Evolutionary conservation across 2,113 vertebrate species (phyloP), one percentile per base, ranked within the genome.

Genomic region (Stegastes partitus): DNA sequence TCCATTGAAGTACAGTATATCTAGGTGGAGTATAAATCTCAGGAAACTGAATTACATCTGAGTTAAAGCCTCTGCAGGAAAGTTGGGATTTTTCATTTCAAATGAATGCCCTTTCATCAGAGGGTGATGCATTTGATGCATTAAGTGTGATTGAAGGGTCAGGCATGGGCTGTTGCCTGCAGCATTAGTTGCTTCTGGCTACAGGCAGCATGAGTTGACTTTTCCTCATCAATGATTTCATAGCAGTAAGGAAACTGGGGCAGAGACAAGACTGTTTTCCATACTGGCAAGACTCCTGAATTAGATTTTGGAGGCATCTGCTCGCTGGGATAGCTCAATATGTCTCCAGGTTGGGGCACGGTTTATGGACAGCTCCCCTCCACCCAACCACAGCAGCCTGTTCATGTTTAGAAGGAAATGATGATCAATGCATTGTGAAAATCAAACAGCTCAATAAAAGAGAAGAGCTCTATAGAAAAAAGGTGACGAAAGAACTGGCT

Each of bases 231-330:
- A 87, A 79, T 75, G 77, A 84, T 72, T 89, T 83, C 74, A 68
- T 73, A 76, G 74, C 70, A 69, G 66, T 49, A 63, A 77, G 53
- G 58, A 85, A 89, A 90, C 69, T 84, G 81, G 77, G 77, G 74
- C 86, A 84, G 74, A 64, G 62, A 86, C 81, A 59, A 66, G 75
- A 74, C 77, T 84, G 78, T 76, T 88, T 84, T 88, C 81, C 77
- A 81, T 85, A 69, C 81, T 87, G 89, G 85, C 83, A 84, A 84
- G 74, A 67, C 58, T 84, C 71, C 70, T 77, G 66, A 74, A 87
- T 88, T 86, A 84, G 68, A 87, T 90, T 89, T 84, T 62, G 61
- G 50, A 53, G 74, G 80, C 87, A 89, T 88, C 88, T 91, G 90
- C 84, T 91, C 31, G 1, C 70, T 68, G 68, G 68, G 72, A 83